A percentile compares a stretch with the other conserved stretches of the same genome.
phyloP scores from a whole-genome alignment of 1,140 invertebrate genomes.

The Hyphantria cunea region DNA sequence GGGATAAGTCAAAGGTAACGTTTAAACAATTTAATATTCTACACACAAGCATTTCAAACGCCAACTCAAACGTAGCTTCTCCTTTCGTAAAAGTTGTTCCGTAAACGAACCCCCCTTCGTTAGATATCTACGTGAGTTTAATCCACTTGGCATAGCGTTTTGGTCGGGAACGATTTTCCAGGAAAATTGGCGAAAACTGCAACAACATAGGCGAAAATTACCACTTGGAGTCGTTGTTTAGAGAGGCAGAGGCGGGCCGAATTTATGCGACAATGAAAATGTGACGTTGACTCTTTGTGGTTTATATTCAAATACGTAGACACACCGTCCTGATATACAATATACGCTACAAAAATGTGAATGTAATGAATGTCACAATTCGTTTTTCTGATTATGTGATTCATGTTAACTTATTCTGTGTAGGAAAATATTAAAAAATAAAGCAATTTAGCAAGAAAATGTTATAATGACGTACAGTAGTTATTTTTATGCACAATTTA shows the following conservation, averaged over 20 bases:
- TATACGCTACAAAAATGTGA: slow-evolving; percentile 24
- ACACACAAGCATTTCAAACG: slow-evolving; percentile 77
- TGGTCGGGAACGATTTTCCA: slow-evolving; percentile 61
- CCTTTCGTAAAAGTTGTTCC: slow-evolving; percentile 78
- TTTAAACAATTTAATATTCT: slow-evolving; percentile 81
- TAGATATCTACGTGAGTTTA: slow-evolving; percentile 81
- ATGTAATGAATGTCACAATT: slow-evolving; percentile 21
- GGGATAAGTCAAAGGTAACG: slow-evolving; percentile 72
- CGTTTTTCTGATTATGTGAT: slow-evolving; percentile 18
- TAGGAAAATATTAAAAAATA: not conserved
- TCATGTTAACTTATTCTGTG: slow-evolving; percentile 19
- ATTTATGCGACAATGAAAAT: slow-evolving; percentile 64
- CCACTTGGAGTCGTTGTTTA: slow-evolving; percentile 71
- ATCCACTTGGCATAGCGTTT: slow-evolving; percentile 63
- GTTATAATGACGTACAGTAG: too few relatives aligned
- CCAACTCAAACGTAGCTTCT: slow-evolving; percentile 73
- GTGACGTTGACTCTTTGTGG: slow-evolving; percentile 56
- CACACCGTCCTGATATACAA: slow-evolving; percentile 8
- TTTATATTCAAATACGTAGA: slow-evolving; percentile 25
- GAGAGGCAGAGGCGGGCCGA: slow-evolving; percentile 45
- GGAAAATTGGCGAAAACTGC: slow-evolving; percentile 77
- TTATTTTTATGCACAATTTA: too few relatives aligned
- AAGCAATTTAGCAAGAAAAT: too few relatives aligned
- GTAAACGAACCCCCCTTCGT: slow-evolving; percentile 78
- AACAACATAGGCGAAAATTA: slow-evolving; percentile 77